These are phyloP conservation scores for Pinctada fucata DNA, from an alignment of 2,888 invertebrate genomes.

Conservation along the genomic window DNA sequence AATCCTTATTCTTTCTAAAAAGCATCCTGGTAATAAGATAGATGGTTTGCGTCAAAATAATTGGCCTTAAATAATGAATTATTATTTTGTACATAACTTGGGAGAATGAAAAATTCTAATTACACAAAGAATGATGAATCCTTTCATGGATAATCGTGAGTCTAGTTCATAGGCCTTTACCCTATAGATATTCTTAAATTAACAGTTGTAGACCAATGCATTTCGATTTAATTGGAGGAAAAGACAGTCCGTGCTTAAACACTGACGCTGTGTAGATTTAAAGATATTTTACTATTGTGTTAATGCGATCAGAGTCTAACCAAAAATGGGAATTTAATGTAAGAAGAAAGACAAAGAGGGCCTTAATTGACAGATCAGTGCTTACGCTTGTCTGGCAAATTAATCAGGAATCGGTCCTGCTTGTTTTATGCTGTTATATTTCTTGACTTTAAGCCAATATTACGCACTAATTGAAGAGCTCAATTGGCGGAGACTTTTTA, in stretches of 20 bases:
- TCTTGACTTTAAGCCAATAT: constrained; percentile 33
- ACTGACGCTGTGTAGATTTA: background rate
- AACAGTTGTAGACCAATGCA: constrained; percentile 7
- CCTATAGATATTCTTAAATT: background rate
- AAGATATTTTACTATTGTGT: constrained; percentile 25
- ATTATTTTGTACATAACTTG: background rate
- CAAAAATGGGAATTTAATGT: constrained; percentile 26
- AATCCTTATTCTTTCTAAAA: background rate
- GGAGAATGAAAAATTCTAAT: background rate
- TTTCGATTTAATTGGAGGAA: background rate
- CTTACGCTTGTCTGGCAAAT: constrained; percentile 31
- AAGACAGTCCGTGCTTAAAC: background rate
- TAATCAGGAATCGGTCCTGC: constrained; percentile 18
- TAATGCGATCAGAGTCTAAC: constrained; percentile 9
- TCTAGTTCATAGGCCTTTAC: background rate
- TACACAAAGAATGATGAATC: background rate
- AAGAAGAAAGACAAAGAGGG: constrained; percentile 21
- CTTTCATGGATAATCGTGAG: background rate
- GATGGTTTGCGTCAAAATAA: background rate
- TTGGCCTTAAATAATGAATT: background rate
- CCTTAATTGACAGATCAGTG: constrained; percentile 29
- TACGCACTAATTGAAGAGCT: constrained; percentile 28
- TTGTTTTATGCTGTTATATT: constrained; percentile 28
- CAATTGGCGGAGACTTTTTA: constrained; percentile 28
- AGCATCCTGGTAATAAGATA: background rate